Percentiles rank a stretch among this genome's conserved stretches.
phyloP scores from a whole-genome alignment of 2,888 invertebrate genomes.

The Drosophila phalerata region DNA sequence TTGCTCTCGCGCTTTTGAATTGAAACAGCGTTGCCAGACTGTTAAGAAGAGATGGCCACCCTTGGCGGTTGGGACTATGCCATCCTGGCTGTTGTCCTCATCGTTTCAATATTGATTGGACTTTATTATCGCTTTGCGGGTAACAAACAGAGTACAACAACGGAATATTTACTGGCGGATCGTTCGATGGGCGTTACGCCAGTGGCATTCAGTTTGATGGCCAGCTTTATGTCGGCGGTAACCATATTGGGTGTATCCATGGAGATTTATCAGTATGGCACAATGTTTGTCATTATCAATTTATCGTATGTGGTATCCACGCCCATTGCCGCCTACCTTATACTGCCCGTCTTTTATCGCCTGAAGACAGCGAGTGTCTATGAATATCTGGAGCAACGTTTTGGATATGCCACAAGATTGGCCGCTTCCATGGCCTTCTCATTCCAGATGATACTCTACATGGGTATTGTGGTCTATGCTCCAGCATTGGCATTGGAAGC shows the following conservation, averaged over 20 bases:
- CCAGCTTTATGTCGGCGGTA: slow-evolving; percentile 97
- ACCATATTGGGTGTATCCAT: slow-evolving; percentile 95
- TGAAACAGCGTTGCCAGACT: slow-evolving; percentile 10
- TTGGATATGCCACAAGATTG: slow-evolving; percentile 91
- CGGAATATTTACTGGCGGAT: slow-evolving; percentile 94
- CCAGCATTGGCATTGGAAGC: slow-evolving; percentile 96
- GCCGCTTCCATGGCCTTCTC: slow-evolving; percentile 94
- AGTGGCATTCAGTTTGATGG: slow-evolving; percentile 95
- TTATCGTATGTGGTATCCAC: slow-evolving; percentile 91
- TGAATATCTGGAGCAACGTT: slow-evolving; percentile 96
- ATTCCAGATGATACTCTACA: slow-evolving; percentile 95
- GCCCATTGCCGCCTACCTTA: slow-evolving; percentile 91
- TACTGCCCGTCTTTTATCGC: slow-evolving; percentile 94
- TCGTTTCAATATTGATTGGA: slow-evolving; percentile 91
- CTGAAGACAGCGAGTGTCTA: slow-evolving; percentile 94
- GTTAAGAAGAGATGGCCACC: slow-evolving; percentile 58
- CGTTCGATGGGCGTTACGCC: slow-evolving; percentile 92
- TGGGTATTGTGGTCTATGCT: slow-evolving; percentile 96
- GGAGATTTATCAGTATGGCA: slow-evolving; percentile 94
- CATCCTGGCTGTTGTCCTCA: slow-evolving; percentile 90
- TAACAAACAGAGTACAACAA: slow-evolving; percentile 93
- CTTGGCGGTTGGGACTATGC: slow-evolving; percentile 91
- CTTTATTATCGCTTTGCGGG: slow-evolving; percentile 94
- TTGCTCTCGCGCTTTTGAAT: background rate
- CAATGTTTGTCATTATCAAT: slow-evolving; percentile 92